Base-by-base conservation (phyloP, 2,888 invertebrate genomes). In the Xestoiulus laeticollis region DNA sequence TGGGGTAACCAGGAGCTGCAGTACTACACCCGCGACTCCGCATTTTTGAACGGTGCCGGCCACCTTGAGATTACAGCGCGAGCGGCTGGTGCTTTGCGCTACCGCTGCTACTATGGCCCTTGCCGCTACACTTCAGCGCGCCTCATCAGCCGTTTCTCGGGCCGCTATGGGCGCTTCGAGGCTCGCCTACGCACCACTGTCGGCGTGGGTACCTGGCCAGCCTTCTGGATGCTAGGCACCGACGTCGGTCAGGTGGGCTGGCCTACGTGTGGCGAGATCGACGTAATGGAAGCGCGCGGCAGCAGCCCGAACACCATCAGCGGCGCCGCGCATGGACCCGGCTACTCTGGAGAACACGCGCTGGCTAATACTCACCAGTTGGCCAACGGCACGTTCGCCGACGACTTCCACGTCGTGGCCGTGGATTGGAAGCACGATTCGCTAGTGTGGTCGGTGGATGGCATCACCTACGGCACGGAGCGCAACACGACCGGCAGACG, bases 201-300 rank as follows among this genome's bases (percentile, higher is more conserved):
- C 4, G 84, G 84, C 8, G 0, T 44, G n/a, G 87, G 87, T 19
- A n/a, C 22, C 10, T 87, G 87, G 87, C 87, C 87, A 30, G 87
- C 87, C 14, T 87, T 87, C 84, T 87, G 87, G 87, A 84, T 44
- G 44, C 30, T 87, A 4, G 87, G 87, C 5, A 19, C 0, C 48
- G 26, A 87, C 33, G 43, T 87, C 68, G 2, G 30, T 30, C 16
- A 44, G 22, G 26, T n/a, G 26, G 48, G 5, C 6, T 87, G 87
- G 87, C 87, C 87, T 0, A 16, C 12, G 19, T 87, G 87, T 26
- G 87, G 87, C 0, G 87, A 87, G 30, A 87, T 84, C 32, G 87
- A 87, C 87, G 26, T 87, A 0, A 44, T 84, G 87, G 87, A 87
- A 26, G 26, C 16, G 1, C 5, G 48, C 1, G 87, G 87, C 2